Conservation (phyloP, 2,113 vertebrate species). For the Antechinus stuartii region DNA sequence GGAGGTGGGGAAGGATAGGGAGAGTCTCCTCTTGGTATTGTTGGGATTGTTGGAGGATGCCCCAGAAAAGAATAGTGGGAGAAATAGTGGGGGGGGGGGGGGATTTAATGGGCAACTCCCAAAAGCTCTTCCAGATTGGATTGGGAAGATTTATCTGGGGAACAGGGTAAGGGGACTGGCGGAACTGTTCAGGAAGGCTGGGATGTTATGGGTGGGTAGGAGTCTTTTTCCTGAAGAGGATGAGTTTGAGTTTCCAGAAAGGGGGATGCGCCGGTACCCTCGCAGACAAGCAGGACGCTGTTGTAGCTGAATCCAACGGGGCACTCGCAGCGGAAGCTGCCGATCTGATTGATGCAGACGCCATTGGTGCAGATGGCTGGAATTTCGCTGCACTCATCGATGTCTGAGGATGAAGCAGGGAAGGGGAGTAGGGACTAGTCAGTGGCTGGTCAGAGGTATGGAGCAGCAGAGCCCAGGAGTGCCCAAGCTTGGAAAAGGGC, state of each 20-base stretch:
- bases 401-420: constrained; percentile 86
- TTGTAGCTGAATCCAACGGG: constrained; percentile 95
- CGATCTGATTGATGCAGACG: constrained; percentile 95
- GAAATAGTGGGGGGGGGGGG: rapidly evolving
- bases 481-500: neutral
- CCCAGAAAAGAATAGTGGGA: neutral
- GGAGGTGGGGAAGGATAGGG: neutral
- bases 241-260: neutral
- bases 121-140: neutral
- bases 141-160: neutral
- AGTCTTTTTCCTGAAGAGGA: neutral
- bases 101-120: neutral
- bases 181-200: neutral
- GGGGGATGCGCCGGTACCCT: constrained; percentile 85
- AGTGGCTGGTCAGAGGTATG: rapidly evolving
- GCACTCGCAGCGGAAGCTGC: constrained; percentile 96
- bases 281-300: constrained; percentile 92
- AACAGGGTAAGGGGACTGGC: neutral
- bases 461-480: neutral
- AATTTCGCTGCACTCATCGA: constrained; percentile 95
- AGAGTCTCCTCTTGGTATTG: neutral
- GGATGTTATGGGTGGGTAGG: neutral
- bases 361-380: constrained; percentile 92
- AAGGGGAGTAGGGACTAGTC: neutral
- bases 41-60: neutral